phyloP scores from a whole-genome alignment of 2,113 vertebrate species.

The Empidonax traillii region DNA sequence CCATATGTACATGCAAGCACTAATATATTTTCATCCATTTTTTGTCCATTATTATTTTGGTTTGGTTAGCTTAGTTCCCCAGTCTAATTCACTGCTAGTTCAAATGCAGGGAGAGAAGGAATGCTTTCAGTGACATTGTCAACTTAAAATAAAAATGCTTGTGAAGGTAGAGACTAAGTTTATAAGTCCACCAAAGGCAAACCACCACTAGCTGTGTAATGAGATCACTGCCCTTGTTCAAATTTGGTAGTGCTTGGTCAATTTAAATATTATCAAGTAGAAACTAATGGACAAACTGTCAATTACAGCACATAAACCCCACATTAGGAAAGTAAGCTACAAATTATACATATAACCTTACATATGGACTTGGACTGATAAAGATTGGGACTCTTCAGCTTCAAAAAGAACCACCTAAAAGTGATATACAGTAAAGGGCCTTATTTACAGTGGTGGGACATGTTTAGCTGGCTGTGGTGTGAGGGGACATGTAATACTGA shows the following conservation, averaged over 20 bases:
- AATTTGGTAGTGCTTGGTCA: not conserved
- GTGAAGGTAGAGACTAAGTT: not conserved
- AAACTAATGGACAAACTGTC: not conserved
- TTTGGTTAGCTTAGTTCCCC: not conserved
- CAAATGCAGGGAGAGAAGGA: not conserved
- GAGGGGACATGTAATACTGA: accelerated
- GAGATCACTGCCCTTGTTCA: not conserved
- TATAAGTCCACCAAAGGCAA: not conserved
- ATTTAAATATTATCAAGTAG: not conserved
- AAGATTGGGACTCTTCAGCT: not conserved
- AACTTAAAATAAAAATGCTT: not conserved
- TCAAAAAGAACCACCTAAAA: not conserved
- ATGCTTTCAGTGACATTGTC: not conserved
- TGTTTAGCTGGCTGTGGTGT: not conserved
- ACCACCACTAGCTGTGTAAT: not conserved
- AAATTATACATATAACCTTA: not conserved
- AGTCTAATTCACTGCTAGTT: not conserved
- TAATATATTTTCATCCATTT: not conserved
- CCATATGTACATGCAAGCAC: not conserved
- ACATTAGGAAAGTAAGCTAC: not conserved
- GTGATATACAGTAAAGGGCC: not conserved
- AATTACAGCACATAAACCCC: not conserved
- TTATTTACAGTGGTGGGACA: not conserved
- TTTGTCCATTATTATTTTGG: not conserved
- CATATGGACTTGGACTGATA: not conserved